phyloP scores from a whole-genome alignment of 2,113 vertebrate genomes.

The Chaetorhynchus papuensis region DNA sequence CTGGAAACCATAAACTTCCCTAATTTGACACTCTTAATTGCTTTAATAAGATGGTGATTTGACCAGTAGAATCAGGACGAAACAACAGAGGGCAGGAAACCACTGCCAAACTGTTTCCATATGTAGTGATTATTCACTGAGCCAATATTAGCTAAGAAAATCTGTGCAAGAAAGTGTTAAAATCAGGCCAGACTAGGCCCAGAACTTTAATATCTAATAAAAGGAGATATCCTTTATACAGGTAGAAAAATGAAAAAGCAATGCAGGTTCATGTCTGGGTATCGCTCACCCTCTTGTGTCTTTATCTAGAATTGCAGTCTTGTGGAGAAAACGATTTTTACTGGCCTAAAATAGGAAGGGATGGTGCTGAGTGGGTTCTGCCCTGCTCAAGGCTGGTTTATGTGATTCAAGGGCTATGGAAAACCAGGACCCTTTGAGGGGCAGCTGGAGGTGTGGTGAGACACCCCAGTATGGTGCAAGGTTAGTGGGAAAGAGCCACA shows the following conservation, averaged over 20 bases:
- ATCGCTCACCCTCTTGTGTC: constrained; percentile 37
- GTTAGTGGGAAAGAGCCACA: not conserved
- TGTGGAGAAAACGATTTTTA: not conserved
- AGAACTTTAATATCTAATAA: not conserved
- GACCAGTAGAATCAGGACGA: not conserved
- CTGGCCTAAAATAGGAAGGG: not conserved
- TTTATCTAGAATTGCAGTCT: not conserved
- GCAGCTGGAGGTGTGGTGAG: not conserved
- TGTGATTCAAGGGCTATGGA: not conserved
- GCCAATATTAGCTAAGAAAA: not conserved
- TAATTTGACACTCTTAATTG: fast-evolving
- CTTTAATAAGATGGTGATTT: not conserved
- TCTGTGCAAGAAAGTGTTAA: not conserved
- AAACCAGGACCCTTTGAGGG: not conserved
- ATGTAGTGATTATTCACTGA: not conserved
- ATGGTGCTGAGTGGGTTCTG: not conserved
- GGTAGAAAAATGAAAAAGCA: not conserved
- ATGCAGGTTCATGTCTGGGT: not conserved
- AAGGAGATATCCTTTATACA: not conserved
- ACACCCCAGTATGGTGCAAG: not conserved
- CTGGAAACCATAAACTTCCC: not conserved
- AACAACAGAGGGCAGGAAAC: not conserved
- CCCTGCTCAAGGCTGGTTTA: not conserved
- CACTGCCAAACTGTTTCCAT: not conserved
- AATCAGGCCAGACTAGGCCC: not conserved